These are phyloP conservation scores for Lonchura striata DNA, from an alignment of 2,113 vertebrate genomes.

Conservation along the genomic window DNA sequence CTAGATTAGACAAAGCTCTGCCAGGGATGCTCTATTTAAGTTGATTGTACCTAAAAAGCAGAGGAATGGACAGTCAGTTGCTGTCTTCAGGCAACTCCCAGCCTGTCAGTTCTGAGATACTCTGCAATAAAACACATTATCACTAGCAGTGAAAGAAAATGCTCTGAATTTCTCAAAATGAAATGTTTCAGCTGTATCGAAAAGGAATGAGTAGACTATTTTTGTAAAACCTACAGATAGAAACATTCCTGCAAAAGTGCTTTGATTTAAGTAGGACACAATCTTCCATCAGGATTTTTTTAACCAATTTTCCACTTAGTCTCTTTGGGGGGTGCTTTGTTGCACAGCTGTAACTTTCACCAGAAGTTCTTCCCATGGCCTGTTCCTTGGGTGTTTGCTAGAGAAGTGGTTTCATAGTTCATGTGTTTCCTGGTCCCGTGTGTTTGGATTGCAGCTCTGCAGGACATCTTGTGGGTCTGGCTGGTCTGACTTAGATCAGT, in stretches of 20 bases:
- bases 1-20: not conserved
- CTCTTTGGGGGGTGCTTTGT: not conserved
- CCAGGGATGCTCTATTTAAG: not conserved
- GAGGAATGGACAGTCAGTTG: not conserved
- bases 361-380: not conserved
- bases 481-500: not conserved
- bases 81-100: constrained; percentile 15
- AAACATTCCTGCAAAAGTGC: not conserved
- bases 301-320: not conserved
- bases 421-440: not conserved
- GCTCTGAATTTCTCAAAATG: constrained; percentile 18
- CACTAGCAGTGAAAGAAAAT: not conserved
- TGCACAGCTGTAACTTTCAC: not conserved
- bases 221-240: constrained; percentile 40
- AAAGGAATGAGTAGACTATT: constrained; percentile 35
- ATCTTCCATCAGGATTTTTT: constrained; percentile 2
- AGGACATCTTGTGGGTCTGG: not conserved
- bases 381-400: not conserved
- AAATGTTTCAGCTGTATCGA: not conserved
- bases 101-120: constrained; percentile 7
- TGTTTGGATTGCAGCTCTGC: not conserved
- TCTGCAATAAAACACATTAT: constrained; percentile 14
- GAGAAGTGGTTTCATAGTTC: not conserved
- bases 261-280: constrained; percentile 58
- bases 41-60: not conserved